Conservation (phyloP, 2,797 vertebrate species). For the Pantherophis alleghaniensis region DNA sequence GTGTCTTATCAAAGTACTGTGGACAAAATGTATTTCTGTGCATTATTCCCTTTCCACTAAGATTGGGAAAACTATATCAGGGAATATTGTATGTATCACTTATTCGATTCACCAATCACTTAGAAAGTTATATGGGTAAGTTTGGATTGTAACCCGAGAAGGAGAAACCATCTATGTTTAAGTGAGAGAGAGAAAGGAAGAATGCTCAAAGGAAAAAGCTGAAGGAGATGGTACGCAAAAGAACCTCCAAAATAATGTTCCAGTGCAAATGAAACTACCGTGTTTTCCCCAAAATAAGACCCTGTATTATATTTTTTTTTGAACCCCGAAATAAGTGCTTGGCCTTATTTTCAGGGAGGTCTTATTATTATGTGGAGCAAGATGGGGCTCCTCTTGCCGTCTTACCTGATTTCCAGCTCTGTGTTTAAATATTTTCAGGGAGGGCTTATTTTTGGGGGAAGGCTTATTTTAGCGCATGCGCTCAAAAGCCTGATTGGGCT, state of each 20-base stretch:
- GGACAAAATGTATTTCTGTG: neutral
- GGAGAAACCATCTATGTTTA: neutral
- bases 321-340: no score
- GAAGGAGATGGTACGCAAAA: neutral
- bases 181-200: neutral
- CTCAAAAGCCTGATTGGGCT: no score
- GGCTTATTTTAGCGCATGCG: no score
- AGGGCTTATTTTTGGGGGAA: no score
- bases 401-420: no score
- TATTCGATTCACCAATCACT: fast-evolving
- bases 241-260: neutral
- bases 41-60: neutral
- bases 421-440: no score
- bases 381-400: no score
- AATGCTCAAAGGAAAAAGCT: neutral
- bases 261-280: neutral
- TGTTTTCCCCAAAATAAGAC: no score
- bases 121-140: neutral
- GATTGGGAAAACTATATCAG: neutral
- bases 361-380: no score
- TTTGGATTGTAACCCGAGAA: neutral
- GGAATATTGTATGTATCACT: neutral
- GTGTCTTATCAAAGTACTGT: neutral
- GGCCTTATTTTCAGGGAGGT: no score
- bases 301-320: no score